Conservation (phyloP, 2,113 vertebrate species). For the Scartelaos histophorus region DNA sequence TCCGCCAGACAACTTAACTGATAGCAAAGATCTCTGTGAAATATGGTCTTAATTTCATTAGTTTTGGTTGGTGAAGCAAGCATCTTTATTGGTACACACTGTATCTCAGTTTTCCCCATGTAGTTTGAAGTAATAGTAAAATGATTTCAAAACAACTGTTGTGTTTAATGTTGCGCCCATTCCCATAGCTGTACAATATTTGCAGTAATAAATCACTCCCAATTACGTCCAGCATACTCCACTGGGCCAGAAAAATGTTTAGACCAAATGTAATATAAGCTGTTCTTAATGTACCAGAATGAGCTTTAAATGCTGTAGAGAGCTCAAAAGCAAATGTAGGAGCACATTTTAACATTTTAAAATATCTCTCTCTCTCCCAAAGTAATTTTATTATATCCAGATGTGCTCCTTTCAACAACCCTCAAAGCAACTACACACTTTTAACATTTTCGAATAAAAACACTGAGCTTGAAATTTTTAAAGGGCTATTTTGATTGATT, state of each 20-base stretch:
- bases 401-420: not conserved
- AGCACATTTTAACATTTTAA: not conserved
- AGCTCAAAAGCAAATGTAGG: not conserved
- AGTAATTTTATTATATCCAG: not conserved
- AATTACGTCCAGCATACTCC: conserved; percentile 10
- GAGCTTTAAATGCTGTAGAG: not conserved
- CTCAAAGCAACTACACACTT: conserved; percentile 18
- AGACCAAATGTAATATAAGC: not conserved
- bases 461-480: conserved; percentile 13
- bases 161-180: not conserved
- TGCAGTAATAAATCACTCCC: conserved; percentile 13
- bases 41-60: not conserved
- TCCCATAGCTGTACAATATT: not conserved
- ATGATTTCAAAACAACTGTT: not conserved
- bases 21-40: not conserved
- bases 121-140: not conserved
- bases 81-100: not conserved
- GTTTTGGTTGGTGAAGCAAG: not conserved
- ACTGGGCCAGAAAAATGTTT: not conserved
- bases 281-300: not conserved
- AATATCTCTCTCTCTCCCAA: not conserved
- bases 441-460: conserved; percentile 27
- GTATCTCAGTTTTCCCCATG: not conserved
- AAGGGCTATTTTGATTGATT: conserved; percentile 28
- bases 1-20: not conserved